Base-by-base conservation (phyloP, 2,888 invertebrate species). In the Drosophila greeni region DNA sequence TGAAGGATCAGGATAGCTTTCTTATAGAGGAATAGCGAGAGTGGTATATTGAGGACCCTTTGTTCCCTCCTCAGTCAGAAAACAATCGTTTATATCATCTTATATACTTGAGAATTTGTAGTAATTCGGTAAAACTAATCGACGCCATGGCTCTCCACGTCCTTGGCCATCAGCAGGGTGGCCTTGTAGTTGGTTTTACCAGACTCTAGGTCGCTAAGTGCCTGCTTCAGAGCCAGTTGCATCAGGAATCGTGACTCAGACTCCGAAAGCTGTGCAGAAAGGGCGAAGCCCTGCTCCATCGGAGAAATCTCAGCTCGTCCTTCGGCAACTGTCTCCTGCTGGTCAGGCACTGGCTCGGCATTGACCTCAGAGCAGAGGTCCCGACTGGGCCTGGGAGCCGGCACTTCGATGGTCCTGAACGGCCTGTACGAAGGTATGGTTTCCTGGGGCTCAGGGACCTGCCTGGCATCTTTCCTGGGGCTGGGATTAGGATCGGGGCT, bases 161-260 rank as follows among this genome's bases (percentile, higher is more conserved):
- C 42, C 0, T 23, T 5, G 9, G n/a, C 9, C 42, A 42, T n/a
- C 23, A 60, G 18, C 31, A 75, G 36, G 9, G 40, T 49, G 23
- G 78, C 52, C 16, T 60, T 39, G 24, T 73, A 60, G 1, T 33
- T 54, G 29, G 34, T 57, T 1, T 34, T 40, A 2, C 43, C 73
- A 2, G 55, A 16, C 8, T 76, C 51, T 26, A 76, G n/a, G 5
- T 57, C 29, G 1, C 24, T 1, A 0, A 76, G 45, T 0, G 80
- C 77, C 8, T 55, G 58, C 9, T 60, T n/a, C 0, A 79, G 59
- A 5, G 74, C 80, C 12, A 61, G 56, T 1, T 65, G 62, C 60
- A 76, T 66, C 0, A 79, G 16, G 0, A 45, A 6, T 1, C 47
- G 59, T 3, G 76, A 68, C 0, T 72, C 56, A 1, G 33, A 16